Evolutionary conservation across 2,113 vertebrate genomes (phyloP), one percentile per base, ranked within the genome.

Genomic region (Pollachius pollachius): DNA sequence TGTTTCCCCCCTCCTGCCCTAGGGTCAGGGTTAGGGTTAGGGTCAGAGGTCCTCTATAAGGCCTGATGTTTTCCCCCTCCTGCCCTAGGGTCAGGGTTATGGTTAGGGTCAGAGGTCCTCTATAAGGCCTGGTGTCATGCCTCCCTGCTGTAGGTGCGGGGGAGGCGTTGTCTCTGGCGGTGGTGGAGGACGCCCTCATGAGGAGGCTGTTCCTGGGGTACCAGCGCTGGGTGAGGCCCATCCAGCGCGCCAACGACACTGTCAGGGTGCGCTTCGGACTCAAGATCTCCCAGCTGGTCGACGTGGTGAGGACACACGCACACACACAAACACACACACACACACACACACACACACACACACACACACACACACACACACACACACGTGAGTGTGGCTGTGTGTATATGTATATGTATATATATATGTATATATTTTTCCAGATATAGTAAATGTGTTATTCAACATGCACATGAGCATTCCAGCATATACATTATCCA

Each of bases 271-370:
- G 93, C 76, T 97, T 99, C 52, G 96, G 96, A 70, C 90, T 99
- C 79, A 98, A 98, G 90, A 97, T 99, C 81, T 98, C 97, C 59
- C 97, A 99, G 87, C 93, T 99, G 11, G 96, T 99, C 21, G 97
- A 99, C 71, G 96, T 99, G 94, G 97, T 99, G 89, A 96, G 96
- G 75, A 62, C 15, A 1, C 17, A 1, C 52, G 52, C 11, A 25
- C 25, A 62, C 41, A 63, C 27, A 17, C 68, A 69, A 58, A 23
- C 58, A 62, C 30, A 21, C 58, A 48, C 41, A 48, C 41, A 48
- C 41, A 48, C 41, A 48, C 41, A 48, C 41, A 48, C 41, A 48
- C 8, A 13, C 41, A 48, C 30, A 30, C 30, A 30, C 30, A 30
- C 30, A 30, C 30, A 30, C 30, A 30, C 30, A 30, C 30, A 30